Evolutionary conservation across 2,888 invertebrate species (phyloP).

Genomic region (Phengaris arion): DNA sequence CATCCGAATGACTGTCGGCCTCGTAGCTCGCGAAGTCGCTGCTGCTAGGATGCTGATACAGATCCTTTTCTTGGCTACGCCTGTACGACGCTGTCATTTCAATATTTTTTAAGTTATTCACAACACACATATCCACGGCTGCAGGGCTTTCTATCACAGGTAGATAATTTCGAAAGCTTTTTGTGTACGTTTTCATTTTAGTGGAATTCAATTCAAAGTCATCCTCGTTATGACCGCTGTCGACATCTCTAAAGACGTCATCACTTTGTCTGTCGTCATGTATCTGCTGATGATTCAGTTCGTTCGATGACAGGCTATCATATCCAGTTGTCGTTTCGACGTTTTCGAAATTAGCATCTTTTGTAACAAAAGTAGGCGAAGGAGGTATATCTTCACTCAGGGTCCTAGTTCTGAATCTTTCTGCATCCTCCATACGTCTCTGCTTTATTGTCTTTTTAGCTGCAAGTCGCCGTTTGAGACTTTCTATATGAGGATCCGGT

Average conservation of each 20-base stretch:
- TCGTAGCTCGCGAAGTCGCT: conserved; percentile 76
- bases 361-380: conserved; percentile 72
- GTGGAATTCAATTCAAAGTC: conserved; percentile 83
- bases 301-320: conserved; percentile 70
- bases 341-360: conserved; percentile 69
- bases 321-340: conserved; percentile 73
- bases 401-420: conserved; percentile 87
- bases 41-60: conserved; percentile 57
- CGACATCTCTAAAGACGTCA: conserved; percentile 58
- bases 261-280: conserved; percentile 54
- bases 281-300: conserved; percentile 63
- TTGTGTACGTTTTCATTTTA: conserved; percentile 80
- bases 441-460: conserved; percentile 77
- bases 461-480: conserved; percentile 60
- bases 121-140: conserved; percentile 67
- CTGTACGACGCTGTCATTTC: conserved; percentile 66
- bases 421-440: conserved; percentile 82
- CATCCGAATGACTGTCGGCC: conserved; percentile 80
- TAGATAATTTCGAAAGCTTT: conserved; percentile 72
- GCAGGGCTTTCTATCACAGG: conserved; percentile 72
- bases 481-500: conserved; percentile 63
- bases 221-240: conserved; percentile 87
- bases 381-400: conserved; percentile 78
- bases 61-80: conserved; percentile 47
- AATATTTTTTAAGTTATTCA: conserved; percentile 72